These are phyloP conservation scores for Champsocephalus esox DNA, from an alignment of 2,797 vertebrate genomes.

Conservation along the genomic window DNA sequence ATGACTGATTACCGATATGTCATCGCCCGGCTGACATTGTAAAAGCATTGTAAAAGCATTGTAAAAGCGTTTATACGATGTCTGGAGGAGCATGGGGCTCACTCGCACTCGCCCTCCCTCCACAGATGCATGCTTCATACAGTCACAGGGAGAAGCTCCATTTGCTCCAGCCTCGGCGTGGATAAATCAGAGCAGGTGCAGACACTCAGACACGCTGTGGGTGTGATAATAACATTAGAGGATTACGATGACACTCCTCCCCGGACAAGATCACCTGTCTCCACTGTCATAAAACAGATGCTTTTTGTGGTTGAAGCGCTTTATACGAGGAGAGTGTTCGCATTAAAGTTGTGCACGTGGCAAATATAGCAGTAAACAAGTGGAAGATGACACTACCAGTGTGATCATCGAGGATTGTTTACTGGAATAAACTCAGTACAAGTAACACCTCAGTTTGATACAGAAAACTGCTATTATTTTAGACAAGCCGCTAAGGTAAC, in stretches of 20 bases:
- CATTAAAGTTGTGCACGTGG: background rate
- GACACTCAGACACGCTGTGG: slow-evolving; percentile 73
- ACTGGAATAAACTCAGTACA: slow-evolving; percentile 2
- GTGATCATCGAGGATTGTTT: slow-evolving; percentile 13
- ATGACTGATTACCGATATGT: slow-evolving; percentile 78
- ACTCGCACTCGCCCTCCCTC: slow-evolving; percentile 28
- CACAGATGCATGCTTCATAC: slow-evolving; percentile 51
- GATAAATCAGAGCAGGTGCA: slow-evolving; percentile 80
- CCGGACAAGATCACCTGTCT: slow-evolving; percentile 78
- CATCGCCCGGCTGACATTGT: slow-evolving; percentile 73
- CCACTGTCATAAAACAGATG: slow-evolving; percentile 73
- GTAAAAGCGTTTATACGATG: slow-evolving; percentile 82
- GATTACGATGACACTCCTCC: slow-evolving; percentile 79
- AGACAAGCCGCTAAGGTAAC: background rate
- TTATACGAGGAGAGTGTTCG: slow-evolving; percentile 44
- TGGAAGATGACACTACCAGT: background rate
- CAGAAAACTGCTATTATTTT: background rate
- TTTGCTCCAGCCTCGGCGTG: slow-evolving; percentile 54
- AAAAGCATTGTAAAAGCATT: slow-evolving; percentile 62
- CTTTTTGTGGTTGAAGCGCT: slow-evolving; percentile 61
- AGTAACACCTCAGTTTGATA: background rate
- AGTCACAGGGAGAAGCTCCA: slow-evolving; percentile 54
- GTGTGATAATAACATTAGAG: slow-evolving; percentile 82
- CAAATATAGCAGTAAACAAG: slow-evolving; percentile 27
- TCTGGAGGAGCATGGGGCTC: slow-evolving; percentile 55